These are phyloP conservation scores for Acleris cristana DNA, from an alignment of 2,888 invertebrate species.

Conservation along the genomic window DNA sequence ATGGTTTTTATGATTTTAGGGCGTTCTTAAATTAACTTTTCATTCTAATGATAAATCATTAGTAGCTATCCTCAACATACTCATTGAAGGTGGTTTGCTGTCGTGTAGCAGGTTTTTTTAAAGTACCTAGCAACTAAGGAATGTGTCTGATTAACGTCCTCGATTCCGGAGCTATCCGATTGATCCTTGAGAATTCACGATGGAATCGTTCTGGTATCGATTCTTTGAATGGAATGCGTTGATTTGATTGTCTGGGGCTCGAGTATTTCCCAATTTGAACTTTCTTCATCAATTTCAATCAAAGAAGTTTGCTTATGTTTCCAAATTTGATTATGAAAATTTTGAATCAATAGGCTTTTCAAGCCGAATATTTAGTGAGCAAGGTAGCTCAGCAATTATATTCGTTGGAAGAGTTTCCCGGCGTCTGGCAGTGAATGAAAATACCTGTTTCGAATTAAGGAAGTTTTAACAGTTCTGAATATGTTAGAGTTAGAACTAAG, in stretches of 20 bases:
- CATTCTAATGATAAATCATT: too few relatives aligned
- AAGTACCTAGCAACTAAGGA: slow-evolving; percentile 13
- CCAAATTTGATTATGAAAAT: slow-evolving; percentile 23
- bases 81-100: too few relatives aligned
- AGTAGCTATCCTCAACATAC: too few relatives aligned
- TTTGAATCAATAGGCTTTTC: neutral
- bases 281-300: slow-evolving; percentile 38
- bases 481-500: too few relatives aligned
- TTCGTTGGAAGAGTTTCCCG: too few relatives aligned
- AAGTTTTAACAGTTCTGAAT: too few relatives aligned
- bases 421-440: too few relatives aligned
- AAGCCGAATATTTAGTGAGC: neutral
- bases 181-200: slow-evolving; percentile 24
- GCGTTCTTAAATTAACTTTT: too few relatives aligned
- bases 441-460: too few relatives aligned
- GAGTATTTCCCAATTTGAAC: slow-evolving; percentile 33
- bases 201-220: slow-evolving; percentile 29
- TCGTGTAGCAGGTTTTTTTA: neutral
- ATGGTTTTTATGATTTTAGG: too few relatives aligned
- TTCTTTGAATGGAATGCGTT: slow-evolving; percentile 32
- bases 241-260: slow-evolving; percentile 35
- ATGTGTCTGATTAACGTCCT: slow-evolving; percentile 17
- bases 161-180: slow-evolving; percentile 24
- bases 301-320: slow-evolving; percentile 25
- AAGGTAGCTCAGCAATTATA: neutral